Evolutionary conservation across 2,113 vertebrate genomes (phyloP), one percentile per base, ranked within the genome.

Genomic region (Seriola rivoliana): DNA sequence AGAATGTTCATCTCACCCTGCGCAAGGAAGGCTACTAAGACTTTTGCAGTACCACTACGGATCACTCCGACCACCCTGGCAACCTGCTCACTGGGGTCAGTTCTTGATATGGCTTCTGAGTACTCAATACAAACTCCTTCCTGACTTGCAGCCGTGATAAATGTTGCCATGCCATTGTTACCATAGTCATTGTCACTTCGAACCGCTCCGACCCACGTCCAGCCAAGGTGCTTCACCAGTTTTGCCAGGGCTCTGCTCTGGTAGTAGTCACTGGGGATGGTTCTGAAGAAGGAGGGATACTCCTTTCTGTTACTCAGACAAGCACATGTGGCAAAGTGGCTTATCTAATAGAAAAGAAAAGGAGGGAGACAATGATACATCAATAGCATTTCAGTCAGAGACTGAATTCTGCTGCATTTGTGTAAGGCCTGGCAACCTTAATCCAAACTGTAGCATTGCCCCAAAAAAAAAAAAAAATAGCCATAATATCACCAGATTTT

Each of bases 261-360:
- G 78, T 93, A 94, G 63, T 93, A 93, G 82, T 96, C 95, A 84
- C 94, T 95, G 29, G 95, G 95, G n/a, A 95, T 95, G 38, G 95
- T 96, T 86, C 95, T 93, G 83, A 95, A 95, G 79, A 96, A 95
- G 13, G 93, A 90, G 4, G 94, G 92, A 38, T 92, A 95, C 75
- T 93, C 85, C 5, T 92, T 93, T 82, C 92, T 95, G 87, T 95
- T 93, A 79, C 93, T 95, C 48, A 95, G 89, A 60, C 95, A 96
- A 2, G 95, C 94, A 84, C 95, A 96, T 8, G 95, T 95, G 21
- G 95, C 91, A 92, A 95, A 95, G 88, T 96, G 94, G 70, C 95
- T 96, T 62, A 96, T 95, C 95, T 95, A 73, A 58, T 38, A 17
- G 0, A 71, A 52, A 87, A 85, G 2, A 82, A 21, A 58, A 40